Conservation (phyloP, 1,140 invertebrate species). For the Drosophila orosa region DNA sequence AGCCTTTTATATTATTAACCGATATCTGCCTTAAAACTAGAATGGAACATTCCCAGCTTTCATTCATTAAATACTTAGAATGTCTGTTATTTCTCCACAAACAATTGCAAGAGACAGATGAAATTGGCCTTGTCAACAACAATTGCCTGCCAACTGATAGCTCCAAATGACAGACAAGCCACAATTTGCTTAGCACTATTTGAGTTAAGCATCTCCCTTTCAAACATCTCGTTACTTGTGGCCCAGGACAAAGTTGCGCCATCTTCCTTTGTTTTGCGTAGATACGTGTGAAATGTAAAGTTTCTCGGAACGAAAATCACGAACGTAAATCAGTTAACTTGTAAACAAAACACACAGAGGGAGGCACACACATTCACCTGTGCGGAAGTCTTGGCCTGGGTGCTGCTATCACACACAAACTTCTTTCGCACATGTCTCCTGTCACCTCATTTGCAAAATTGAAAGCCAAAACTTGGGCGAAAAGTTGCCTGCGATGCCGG, state of each 20-base stretch:
- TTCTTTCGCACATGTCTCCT: conserved; percentile 68
- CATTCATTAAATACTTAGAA: not conserved
- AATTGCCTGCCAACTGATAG: conserved; percentile 4
- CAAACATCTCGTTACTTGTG: conserved; percentile 17
- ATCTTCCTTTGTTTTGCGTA: conserved; percentile 32
- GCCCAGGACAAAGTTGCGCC: conserved; percentile 21
- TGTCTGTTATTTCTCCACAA: not conserved
- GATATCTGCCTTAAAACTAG: not conserved
- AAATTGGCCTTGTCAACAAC: conserved; percentile 24
- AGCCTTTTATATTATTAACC: not conserved
- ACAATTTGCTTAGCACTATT: conserved; percentile 46
- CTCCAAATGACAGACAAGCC: conserved; percentile 20
- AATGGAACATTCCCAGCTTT: not conserved
- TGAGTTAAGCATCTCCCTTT: conserved; percentile 24
- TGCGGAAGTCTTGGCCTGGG: conserved; percentile 13
- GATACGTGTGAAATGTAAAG: conserved; percentile 68
- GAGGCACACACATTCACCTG: conserved; percentile 10
- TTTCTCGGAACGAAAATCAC: conserved; percentile 68
- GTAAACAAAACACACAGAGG: conserved; percentile 67
- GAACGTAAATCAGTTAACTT: conserved; percentile 79
- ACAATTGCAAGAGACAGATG: not conserved
- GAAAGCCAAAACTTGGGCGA: conserved; percentile 78
- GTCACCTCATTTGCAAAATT: conserved; percentile 80
- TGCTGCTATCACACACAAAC: conserved; percentile 61
- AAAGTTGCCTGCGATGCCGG: conserved; percentile 50